phyloP scores from a whole-genome alignment of 2,113 vertebrate genomes.

The Hippopotamus amphibius region DNA sequence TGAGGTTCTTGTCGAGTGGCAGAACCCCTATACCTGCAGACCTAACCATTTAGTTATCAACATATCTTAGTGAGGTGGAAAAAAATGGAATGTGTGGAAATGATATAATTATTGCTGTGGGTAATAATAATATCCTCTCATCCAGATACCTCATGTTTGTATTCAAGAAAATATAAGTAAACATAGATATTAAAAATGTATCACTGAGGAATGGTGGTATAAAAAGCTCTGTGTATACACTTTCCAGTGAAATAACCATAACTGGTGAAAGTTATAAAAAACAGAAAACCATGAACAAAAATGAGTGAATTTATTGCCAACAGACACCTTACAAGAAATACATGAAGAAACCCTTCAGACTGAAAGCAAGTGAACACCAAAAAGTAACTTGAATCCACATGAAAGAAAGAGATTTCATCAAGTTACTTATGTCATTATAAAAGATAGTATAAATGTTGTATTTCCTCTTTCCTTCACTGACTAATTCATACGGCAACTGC shows the following conservation, averaged over 20 bases:
- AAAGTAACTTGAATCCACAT: not conserved
- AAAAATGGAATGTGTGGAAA: not conserved
- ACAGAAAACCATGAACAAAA: not conserved
- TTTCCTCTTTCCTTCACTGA: not conserved
- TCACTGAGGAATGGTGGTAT: not conserved
- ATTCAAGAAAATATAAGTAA: not conserved
- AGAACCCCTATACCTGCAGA: no score
- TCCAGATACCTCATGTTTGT: not conserved
- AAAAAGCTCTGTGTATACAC: not conserved
- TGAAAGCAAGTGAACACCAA: not conserved
- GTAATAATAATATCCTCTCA: not conserved
- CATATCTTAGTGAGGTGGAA: not conserved
- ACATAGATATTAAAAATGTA: not conserved
- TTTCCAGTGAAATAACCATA: not conserved
- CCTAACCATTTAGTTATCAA: not conserved
- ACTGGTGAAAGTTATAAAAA: not conserved
- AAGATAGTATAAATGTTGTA: not conserved
- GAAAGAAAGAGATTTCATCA: not conserved
- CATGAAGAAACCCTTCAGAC: not conserved
- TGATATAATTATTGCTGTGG: not conserved
- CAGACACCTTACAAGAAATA: not conserved
- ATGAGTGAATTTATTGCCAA: not conserved
- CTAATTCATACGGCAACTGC: not conserved
- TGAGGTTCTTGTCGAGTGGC: not conserved
- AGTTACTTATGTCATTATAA: not conserved